These are phyloP conservation scores for Larimichthys polyactis DNA, from an alignment of 2,113 vertebrate species.

Conservation along the genomic window DNA sequence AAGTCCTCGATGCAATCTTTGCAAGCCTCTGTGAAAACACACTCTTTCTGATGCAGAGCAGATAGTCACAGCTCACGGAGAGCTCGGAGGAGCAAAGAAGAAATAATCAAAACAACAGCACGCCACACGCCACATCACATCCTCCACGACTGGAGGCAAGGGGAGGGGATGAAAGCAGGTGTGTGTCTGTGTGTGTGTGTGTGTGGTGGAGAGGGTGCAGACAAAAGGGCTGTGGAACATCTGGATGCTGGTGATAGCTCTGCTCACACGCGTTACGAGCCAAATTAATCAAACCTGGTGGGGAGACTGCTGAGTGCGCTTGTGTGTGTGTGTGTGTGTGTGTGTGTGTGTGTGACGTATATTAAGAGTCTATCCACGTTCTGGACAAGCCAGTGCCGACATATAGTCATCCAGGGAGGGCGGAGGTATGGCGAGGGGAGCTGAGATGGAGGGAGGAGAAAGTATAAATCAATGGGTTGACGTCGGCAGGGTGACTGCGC, in stretches of 20 bases:
- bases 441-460: constrained; percentile 33
- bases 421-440: constrained; percentile 39
- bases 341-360: constrained; percentile 47
- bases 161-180: constrained; percentile 64
- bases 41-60: constrained; percentile 51
- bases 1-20: constrained; percentile 58
- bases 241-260: constrained; percentile 82
- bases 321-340: constrained; percentile 18
- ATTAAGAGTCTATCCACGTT: constrained; percentile 76
- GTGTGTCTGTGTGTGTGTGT: constrained; percentile 33
- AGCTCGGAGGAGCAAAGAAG: constrained; percentile 52
- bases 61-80: constrained; percentile 53
- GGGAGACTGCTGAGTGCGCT: constrained; percentile 65
- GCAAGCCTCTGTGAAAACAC: constrained; percentile 38
- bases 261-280: constrained; percentile 74
- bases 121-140: constrained; percentile 52
- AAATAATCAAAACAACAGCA: constrained; percentile 61
- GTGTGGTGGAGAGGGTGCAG: constrained; percentile 31
- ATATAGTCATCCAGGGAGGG: constrained; percentile 62
- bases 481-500: constrained; percentile 60
- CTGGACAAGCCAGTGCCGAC: constrained; percentile 61
- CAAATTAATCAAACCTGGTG: constrained; percentile 84
- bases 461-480: constrained; percentile 75
- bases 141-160: constrained; percentile 48
- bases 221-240: constrained; percentile 82